These are phyloP conservation scores for Eulemur coronatus DNA, from an alignment of 2,797 vertebrate genomes.

Conservation along the genomic window DNA sequence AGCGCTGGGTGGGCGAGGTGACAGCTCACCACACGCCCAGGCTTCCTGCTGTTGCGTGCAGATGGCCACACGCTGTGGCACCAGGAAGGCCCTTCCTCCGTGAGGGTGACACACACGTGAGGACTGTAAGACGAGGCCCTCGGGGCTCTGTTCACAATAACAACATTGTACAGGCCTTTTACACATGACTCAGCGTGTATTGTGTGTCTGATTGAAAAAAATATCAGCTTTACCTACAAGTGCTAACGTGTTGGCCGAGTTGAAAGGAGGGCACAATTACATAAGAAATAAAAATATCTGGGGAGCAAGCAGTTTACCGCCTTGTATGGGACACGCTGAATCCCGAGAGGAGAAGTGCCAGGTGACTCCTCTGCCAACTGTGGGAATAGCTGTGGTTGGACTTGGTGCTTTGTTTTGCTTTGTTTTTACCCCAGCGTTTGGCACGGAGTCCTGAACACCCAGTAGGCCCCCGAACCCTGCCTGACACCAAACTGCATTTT, in stretches of 20 bases:
- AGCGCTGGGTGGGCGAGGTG: background rate
- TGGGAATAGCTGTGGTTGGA: conserved; percentile 58
- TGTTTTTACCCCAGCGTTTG: conserved; percentile 58
- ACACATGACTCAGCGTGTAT: conserved; percentile 69
- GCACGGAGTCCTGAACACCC: conserved; percentile 32
- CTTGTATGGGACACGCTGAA: conserved; percentile 57
- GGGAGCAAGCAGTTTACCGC: conserved; percentile 42
- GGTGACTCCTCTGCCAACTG: conserved; percentile 52
- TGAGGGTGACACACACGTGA: background rate
- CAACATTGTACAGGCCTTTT: conserved; percentile 58
- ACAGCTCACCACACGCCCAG: background rate
- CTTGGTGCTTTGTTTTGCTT: conserved; percentile 55
- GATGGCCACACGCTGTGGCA: background rate
- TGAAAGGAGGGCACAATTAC: conserved; percentile 65
- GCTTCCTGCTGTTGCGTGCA: background rate
- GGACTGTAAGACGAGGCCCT: conserved; percentile 51
- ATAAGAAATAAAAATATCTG: conserved; percentile 63
- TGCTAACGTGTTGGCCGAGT: conserved; percentile 64
- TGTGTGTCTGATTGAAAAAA: conserved; percentile 52
- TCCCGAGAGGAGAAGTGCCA: conserved; percentile 33
- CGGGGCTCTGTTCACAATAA: conserved; percentile 58
- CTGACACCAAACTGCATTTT: conserved; percentile 55
- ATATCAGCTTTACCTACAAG: conserved; percentile 66
- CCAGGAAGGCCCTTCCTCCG: background rate
- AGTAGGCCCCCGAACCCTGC: conserved; percentile 69